Conservation (phyloP, 2,113 vertebrate genomes). For the Mungos mungo region DNA sequence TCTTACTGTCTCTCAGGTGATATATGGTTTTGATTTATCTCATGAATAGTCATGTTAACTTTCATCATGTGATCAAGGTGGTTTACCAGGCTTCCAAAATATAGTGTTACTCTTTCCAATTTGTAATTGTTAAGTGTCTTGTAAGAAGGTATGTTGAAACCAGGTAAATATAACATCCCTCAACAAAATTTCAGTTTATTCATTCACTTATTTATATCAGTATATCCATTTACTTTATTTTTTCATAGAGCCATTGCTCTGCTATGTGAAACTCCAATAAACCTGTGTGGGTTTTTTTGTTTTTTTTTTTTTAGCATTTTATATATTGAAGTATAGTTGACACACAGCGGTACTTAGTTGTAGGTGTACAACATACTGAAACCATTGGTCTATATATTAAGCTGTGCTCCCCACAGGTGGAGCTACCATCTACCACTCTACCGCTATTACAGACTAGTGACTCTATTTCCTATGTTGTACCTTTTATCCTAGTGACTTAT, state of each 20-base stretch:
- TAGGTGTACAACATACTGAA: neutral
- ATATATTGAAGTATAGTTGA: neutral
- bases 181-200: neutral
- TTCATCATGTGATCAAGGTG: neutral
- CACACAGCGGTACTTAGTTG: neutral
- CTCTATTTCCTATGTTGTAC: neutral
- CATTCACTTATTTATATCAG: neutral
- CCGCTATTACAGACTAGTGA: neutral
- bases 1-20: neutral
- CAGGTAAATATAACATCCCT: neutral
- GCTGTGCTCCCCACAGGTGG: neutral
- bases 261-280: neutral
- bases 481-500: neutral
- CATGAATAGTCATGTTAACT: neutral
- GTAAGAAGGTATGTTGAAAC: neutral
- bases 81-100: neutral
- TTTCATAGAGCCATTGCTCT: neutral
- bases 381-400: neutral
- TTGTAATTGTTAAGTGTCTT: neutral
- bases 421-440: neutral
- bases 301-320: neutral
- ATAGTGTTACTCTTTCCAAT: neutral
- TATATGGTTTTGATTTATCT: neutral
- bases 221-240: neutral
- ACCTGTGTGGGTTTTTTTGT: neutral